Evolutionary conservation across 2,113 vertebrate species (phyloP), one percentile per base, ranked within the genome.

Genomic region (Salvelinus fontinalis): DNA sequence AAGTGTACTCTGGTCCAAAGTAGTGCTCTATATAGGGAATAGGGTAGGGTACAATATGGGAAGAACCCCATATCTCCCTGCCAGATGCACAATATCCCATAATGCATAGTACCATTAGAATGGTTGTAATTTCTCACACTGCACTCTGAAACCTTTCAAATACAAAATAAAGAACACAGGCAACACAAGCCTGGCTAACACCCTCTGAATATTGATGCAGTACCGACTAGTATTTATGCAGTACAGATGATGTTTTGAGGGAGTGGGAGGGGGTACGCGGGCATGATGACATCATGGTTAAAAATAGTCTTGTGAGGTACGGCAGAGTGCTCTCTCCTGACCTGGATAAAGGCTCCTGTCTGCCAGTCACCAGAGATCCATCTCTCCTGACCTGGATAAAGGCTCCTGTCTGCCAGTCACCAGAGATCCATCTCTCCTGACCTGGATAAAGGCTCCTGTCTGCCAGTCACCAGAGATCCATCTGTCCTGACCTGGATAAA

Each of bases 241-340:
- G 14, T 51, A 51, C 12, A 51, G 49, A 51, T 16, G 31, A 31
- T 51, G 12, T 51, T 51, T 16, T 51, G 79, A 60, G 69, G 86
- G 85, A 81, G 75, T 86, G 85, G 81, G 81, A 67, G 64, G 76
- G 67, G 74, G 73, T 75, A 70, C 72, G 75, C 5, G 18, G 5
- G 29, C 83, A 60, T 8, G 27, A 87, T 93, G 91, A 92, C 81
- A 86, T 79, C 90, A 90, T 89, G 85, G 80, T 89, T 90, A 91
- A 85, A 90, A 90, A 91, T 92, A 92, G 90, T 80, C 87, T 85
- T 79, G 2, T 75, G 87, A 75, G 81, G 76, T 70, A 20, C 13
- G 24, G 48, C 71, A 29, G 79, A 67, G 29, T 57, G 64, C 74
- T 79, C 22, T 34, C 59, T 60, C 71, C 29, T 29, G 71, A 14